Conservation (phyloP, 1,140 invertebrate genomes). For the Artemia franciscana region DNA sequence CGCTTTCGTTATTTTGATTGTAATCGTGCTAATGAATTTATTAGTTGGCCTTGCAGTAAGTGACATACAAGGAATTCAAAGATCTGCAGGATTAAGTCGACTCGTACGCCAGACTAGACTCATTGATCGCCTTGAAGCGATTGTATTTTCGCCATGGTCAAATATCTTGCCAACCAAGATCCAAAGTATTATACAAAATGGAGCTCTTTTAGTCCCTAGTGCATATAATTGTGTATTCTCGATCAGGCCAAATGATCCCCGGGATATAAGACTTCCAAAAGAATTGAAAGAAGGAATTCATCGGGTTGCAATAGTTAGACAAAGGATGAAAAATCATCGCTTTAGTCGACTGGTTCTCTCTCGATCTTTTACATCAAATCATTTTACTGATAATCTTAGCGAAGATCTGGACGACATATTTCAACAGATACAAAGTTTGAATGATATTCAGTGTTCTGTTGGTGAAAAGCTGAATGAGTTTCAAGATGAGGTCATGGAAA, state of each 20-base stretch:
- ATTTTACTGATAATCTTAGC: background rate
- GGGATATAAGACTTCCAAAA: slow-evolving; percentile 45
- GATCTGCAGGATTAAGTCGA: slow-evolving; percentile 49
- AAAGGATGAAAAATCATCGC: background rate
- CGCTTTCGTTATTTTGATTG: slow-evolving; percentile 50
- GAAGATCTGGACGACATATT: background rate
- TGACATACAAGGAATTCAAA: slow-evolving; percentile 48
- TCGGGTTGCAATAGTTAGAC: background rate
- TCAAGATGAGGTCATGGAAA: no score
- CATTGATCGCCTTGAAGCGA: slow-evolving; percentile 48
- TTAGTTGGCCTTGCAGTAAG: slow-evolving; percentile 61
- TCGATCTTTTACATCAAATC: background rate
- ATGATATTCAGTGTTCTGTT: background rate
- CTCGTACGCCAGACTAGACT: slow-evolving; percentile 51
- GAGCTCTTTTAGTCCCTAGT: slow-evolving; percentile 40
- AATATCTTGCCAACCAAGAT: slow-evolving; percentile 36
- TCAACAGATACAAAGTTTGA: background rate
- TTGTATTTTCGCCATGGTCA: slow-evolving; percentile 47
- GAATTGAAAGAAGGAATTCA: slow-evolving; percentile 32
- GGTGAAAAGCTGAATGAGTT: background rate
- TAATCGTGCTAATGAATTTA: slow-evolving; percentile 60
- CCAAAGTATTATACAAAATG: slow-evolving; percentile 34
- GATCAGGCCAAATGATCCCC: slow-evolving; percentile 48
- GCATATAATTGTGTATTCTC: slow-evolving; percentile 40
- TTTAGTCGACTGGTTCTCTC: background rate